Conservation (phyloP, 2,888 invertebrate genomes). For the Himalopsyche kuldschensis region DNA sequence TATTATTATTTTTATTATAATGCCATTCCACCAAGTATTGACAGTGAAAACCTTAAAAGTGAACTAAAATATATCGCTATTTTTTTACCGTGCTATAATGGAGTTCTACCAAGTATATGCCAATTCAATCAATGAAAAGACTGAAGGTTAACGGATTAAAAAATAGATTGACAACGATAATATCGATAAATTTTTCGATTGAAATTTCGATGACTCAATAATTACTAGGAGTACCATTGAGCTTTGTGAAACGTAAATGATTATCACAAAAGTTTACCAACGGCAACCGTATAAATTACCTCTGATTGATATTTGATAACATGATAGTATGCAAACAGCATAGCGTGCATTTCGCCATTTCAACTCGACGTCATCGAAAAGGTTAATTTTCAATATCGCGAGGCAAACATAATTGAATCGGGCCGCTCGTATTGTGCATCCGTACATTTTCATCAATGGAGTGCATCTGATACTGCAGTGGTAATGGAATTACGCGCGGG, state of each 20-base stretch:
- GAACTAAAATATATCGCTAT: too few relatives aligned
- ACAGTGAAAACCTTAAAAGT: too few relatives aligned
- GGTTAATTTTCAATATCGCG: slow-evolving; percentile 29
- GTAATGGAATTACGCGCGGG: slow-evolving; percentile 14
- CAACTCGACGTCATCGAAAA: not conserved
- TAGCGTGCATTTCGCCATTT: not conserved
- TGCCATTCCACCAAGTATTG: too few relatives aligned
- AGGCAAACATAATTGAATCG: slow-evolving; percentile 22
- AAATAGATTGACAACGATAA: too few relatives aligned
- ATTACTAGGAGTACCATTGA: too few relatives aligned
- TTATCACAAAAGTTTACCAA: not conserved
- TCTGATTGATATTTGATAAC: not conserved
- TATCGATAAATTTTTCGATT: too few relatives aligned
- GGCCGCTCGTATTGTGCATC: slow-evolving; percentile 6
- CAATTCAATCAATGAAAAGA: too few relatives aligned
- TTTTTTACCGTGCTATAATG: too few relatives aligned
- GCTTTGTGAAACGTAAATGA: not conserved
- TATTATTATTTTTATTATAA: too few relatives aligned
- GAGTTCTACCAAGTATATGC: too few relatives aligned
- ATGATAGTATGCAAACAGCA: not conserved
- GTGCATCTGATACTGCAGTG: slow-evolving; percentile 16
- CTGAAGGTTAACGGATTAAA: too few relatives aligned
- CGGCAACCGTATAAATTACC: not conserved
- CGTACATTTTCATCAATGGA: not conserved
- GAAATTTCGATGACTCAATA: too few relatives aligned